A percentile compares a stretch with the other conserved stretches of the same genome.
Evolutionary conservation across 2,113 vertebrate species (phyloP).

Genomic region (Platysternon megacephalum): DNA sequence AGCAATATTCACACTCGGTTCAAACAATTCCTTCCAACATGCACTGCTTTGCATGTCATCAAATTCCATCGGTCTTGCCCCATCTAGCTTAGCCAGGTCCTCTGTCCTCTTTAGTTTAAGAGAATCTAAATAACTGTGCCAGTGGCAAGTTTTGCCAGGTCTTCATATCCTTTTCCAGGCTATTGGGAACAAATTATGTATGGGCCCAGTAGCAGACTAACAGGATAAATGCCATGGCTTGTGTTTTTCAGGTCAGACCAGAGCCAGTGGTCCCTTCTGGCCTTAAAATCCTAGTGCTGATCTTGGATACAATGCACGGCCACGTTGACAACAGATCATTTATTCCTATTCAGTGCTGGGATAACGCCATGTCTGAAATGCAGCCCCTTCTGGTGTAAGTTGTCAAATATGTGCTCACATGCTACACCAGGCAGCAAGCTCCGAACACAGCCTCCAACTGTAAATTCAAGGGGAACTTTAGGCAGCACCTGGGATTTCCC

Average conservation of each 20-base stretch:
- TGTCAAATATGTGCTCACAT: background rate
- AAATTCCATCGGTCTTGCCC: background rate
- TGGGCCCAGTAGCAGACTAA: background rate
- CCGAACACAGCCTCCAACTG: background rate
- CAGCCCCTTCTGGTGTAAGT: background rate
- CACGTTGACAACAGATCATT: background rate
- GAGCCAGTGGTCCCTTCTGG: background rate
- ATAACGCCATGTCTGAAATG: background rate
- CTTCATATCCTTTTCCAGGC: accelerated
- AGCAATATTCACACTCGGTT: background rate
- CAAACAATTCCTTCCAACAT: accelerated
- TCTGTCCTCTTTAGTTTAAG: background rate
- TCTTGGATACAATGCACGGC: background rate
- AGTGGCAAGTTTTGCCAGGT: accelerated
- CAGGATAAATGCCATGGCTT: background rate
- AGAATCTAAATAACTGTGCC: background rate
- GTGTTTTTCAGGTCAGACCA: background rate
- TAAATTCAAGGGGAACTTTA: background rate
- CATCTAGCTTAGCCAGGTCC: background rate
- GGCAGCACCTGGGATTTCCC: background rate
- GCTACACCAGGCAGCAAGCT: background rate
- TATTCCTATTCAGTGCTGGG: background rate
- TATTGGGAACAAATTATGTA: background rate
- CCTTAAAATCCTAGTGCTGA: background rate
- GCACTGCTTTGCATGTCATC: background rate